Evolutionary conservation across 2,888 invertebrate species (phyloP), one percentile per base, ranked within the genome.

Genomic region (Phoronis australis): DNA sequence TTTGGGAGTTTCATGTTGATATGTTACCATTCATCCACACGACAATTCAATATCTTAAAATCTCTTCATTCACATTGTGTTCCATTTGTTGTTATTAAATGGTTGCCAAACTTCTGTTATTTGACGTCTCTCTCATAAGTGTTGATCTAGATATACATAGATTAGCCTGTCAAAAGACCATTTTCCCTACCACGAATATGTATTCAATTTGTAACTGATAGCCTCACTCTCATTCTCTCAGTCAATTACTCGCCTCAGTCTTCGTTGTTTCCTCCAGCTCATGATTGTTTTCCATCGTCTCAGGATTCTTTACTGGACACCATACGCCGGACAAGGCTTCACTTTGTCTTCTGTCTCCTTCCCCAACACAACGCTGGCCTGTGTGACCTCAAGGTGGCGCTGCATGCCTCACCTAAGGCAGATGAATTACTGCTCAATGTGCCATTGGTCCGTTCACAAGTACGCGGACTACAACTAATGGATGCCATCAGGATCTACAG

Each of bases 241-340:
- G n/a, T n/a, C n/a, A n/a, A n/a, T n/a, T n/a, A n/a, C n/a, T n/a
- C n/a, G n/a, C n/a, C n/a, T n/a, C n/a, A n/a, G n/a, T n/a, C n/a
- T n/a, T n/a, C n/a, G n/a, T n/a, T n/a, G n/a, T n/a, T n/a, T n/a
- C n/a, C n/a, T n/a, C n/a, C n/a, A n/a, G n/a, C n/a, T n/a, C n/a
- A n/a, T n/a, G n/a, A n/a, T 37, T 46, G 37, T 45, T 46, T 24
- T 39, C 50, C 3, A 9, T 35, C 50, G 55, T 1, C 56, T 6
- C 73, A 87, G 87, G 96, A 96, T 77, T 91, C 92, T 31, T 82
- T 96, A 4, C 85, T 95, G 51, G 95, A 95, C 75, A 90, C 90
- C 1, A 71, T 96, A 51, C 82, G 92, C 4, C 84, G 94, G 52
- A 91, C 92, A 27, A 86, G 87, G 42, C 79, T 90, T 43, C 87